Conservation (phyloP, 2,797 vertebrate genomes). For the Spea hammondii region DNA sequence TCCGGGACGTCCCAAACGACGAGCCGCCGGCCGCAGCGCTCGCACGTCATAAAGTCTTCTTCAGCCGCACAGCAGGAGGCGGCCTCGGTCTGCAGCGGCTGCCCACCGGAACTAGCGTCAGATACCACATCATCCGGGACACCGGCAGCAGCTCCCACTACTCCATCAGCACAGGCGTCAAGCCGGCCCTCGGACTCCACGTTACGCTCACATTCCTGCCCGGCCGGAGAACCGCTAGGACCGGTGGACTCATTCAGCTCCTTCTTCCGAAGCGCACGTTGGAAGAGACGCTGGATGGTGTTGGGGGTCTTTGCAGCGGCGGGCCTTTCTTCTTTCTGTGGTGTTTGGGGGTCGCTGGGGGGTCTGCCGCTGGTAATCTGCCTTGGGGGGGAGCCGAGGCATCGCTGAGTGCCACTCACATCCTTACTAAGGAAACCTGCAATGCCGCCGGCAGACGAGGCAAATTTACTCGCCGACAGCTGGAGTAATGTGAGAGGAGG, state of each 20-base stretch:
- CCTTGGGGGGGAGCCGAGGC: conserved; percentile 31
- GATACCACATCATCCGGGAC: too few species aligned
- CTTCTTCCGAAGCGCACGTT: conserved; percentile 74
- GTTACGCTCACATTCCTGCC: neutral
- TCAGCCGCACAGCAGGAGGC: neutral
- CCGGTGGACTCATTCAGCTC: neutral
- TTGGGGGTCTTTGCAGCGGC: conserved; percentile 42
- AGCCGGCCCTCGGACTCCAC: too few species aligned
- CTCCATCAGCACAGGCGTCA: too few species aligned
- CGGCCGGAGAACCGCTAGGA: neutral
- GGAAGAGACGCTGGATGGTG: conserved; percentile 82
- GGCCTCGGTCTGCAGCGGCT: neutral
- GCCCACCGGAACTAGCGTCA: neutral
- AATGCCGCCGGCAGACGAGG: conserved; percentile 72
- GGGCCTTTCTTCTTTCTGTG: neutral
- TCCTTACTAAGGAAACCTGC: conserved; percentile 78
- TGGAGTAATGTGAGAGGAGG: conserved; percentile 83
- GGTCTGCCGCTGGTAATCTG: conserved; percentile 14
- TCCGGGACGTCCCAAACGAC: conserved; percentile 89
- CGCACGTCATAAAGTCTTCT: conserved; percentile 77
- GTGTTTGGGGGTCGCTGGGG: conserved; percentile 35
- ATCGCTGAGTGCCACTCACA: conserved; percentile 59
- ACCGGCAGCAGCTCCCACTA: too few species aligned
- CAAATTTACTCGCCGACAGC: conserved; percentile 87
- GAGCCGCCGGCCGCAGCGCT: conserved; percentile 79